Base-by-base conservation (phyloP, 2,113 vertebrate genomes). In the Theristicus caerulescens region DNA sequence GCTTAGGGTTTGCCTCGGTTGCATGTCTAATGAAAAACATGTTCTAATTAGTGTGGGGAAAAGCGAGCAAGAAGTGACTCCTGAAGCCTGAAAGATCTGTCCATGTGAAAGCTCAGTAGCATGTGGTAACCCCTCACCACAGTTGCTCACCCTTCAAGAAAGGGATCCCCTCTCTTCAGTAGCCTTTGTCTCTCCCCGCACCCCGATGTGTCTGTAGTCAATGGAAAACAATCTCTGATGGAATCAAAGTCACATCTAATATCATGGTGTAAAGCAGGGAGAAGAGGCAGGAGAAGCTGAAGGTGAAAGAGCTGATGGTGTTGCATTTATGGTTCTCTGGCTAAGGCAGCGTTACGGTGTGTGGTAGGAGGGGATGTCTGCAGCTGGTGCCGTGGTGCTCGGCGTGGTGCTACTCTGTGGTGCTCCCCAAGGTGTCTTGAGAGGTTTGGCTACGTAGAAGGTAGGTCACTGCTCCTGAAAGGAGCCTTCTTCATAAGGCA, bases 51-150 rank as follows among this genome's bases (percentile, higher is more conserved):
- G 69, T 3, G 10, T 42, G 74, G 49, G 25, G 57, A 42, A 89
- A 84, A 76, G 71, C 55, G 78, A 88, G 57, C 44, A 70, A 47
- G 78, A 58, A 46, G 49, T 76, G 54, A 62, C 36, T 89, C 55
- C 58, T 86, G 59, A 73, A 73, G 58, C 58, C 57, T 79, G 36
- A 57, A 24, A 57, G 66, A 38, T 88, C 18, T 71, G 58, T 44
- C 61, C 0, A 0, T 51, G 77, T 79, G 80, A 79, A 47, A 71
- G 80, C 82, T 83, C 0, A 0, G 67, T 16, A 40, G 73, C 29
- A 0, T 15, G 4, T 66, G 83, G 78, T 79, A 46, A 58, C 54
- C 58, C 34, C 7, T 77, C 61, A 36, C 46, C 46, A 42, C 77
- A 61, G 44, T 7, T 73, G 40, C 42, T 38, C 1, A 6, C 32